Evolutionary conservation across 2,888 invertebrate genomes (phyloP), one percentile per base, ranked within the genome.

Genomic region (Fragum whitleyi): DNA sequence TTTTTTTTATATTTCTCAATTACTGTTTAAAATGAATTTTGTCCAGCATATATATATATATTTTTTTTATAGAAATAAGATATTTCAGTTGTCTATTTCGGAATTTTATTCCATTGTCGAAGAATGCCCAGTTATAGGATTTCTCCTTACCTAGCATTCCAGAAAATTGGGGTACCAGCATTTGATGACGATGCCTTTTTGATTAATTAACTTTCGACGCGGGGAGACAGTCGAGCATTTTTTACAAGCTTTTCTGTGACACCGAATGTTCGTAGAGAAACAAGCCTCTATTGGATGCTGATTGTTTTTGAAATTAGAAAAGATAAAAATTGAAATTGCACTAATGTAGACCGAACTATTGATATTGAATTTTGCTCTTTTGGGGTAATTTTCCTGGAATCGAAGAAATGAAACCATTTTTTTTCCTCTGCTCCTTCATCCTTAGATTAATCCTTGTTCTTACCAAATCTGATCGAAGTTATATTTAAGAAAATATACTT

Each of bases 161-260:
- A 32, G 32, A 21, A 65, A 42, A 42, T 65, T 65, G 21, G 65
- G 42, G 65, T 65, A 65, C 65, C 65, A 65, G 65, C 65, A 65
- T 65, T 39, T 21, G 42, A 65, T 65, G 65, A 65, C 65, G 26
- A 65, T 65, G 65, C 42, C 65, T 65, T 65, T 65, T 65, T 65
- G 65, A 65, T 65, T 65, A 65, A 65, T 65, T 65, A 65, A 65
- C 65, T 65, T 42, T 21, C 39, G 65, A 42, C 65, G 65, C 65
- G 39, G 65, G 65, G 65, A 65, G 65, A 65, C 65, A 65, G 65
- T 65, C 65, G 26, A 36, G 23, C 65, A 65, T 42, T 65, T 65
- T 65, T 65, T 65, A 65, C 65, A 65, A 65, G 65, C 26, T 21
- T 65, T 42, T 65, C 65, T 39, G 39, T 65, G 65, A 65, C 65